These are phyloP conservation scores for Mesorhabditis belari DNA, from an alignment of 2,888 invertebrate species.

Conservation along the genomic window DNA sequence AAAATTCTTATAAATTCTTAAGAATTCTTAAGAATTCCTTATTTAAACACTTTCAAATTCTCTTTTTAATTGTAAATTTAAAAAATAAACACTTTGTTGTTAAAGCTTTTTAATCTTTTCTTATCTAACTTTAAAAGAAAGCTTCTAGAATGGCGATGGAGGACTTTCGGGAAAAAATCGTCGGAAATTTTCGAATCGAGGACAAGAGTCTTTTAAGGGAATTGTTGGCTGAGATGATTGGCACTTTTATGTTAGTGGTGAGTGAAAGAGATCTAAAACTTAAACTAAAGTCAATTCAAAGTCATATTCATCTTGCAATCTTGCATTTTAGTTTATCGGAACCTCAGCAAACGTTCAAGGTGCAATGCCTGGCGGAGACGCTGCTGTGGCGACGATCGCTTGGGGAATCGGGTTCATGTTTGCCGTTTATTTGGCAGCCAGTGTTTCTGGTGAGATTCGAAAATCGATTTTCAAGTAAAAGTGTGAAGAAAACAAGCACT, in stretches of 20 bases:
- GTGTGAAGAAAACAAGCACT: conserved; percentile 1
- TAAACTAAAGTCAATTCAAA: background rate
- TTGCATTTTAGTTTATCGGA: conserved; percentile 47
- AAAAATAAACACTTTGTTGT: too few species aligned
- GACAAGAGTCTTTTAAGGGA: conserved; percentile 33
- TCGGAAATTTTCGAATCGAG: conserved; percentile 26
- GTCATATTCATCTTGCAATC: too few species aligned
- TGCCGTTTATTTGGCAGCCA: conserved; percentile 43
- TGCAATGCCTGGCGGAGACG: conserved; percentile 33
- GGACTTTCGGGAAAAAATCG: conserved; percentile 23
- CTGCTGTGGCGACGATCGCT: conserved; percentile 37
- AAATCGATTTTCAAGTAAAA: background rate
- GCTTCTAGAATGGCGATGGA: conserved; percentile 10
- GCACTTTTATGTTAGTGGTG: conserved; percentile 47
- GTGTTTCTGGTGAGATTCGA: conserved; percentile 34
- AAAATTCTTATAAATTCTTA: too few species aligned
- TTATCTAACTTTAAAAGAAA: too few species aligned
- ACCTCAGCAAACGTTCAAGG: conserved; percentile 47
- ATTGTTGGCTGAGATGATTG: conserved; percentile 46
- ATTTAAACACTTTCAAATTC: too few species aligned
- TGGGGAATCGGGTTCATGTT: conserved; percentile 52
- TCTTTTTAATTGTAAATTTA: too few species aligned
- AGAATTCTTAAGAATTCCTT: too few species aligned
- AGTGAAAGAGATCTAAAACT: background rate
- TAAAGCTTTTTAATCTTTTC: too few species aligned